Percentiles rank a stretch among this genome's conserved stretches.
phyloP scores from a whole-genome alignment of 1,140 invertebrate species.

The Doryteuthis pealeii region DNA sequence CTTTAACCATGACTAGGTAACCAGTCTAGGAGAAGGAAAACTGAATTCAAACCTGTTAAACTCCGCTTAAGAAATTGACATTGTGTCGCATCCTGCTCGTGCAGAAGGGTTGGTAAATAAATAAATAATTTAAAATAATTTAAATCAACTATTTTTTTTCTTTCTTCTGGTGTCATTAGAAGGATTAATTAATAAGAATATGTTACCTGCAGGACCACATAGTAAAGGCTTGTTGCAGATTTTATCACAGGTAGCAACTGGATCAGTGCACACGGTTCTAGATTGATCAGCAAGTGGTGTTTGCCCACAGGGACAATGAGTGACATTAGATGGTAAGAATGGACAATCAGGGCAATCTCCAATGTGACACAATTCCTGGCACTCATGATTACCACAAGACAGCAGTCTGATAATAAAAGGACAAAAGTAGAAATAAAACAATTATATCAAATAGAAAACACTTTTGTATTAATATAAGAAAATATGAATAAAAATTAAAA shows the following conservation, averaged over 20 bases:
- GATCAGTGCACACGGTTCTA: conserved; percentile 75
- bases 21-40: too few relatives aligned
- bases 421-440: too few relatives aligned
- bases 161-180: too few relatives aligned
- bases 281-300: conserved; percentile 57
- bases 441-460: background rate
- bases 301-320: conserved; percentile 84
- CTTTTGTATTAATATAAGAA: too few relatives aligned
- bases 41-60: too few relatives aligned
- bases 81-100: too few relatives aligned
- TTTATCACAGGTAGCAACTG: conserved; percentile 81
- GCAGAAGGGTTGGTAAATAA: too few relatives aligned
- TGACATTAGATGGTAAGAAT: conserved; percentile 62
- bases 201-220: conserved; percentile 76
- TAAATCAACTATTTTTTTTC: too few relatives aligned
- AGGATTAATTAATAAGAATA: background rate
- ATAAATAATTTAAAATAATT: too few relatives aligned
- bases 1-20: too few relatives aligned
- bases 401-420: conserved; percentile 33
- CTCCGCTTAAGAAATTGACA: too few relatives aligned
- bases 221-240: conserved; percentile 75
- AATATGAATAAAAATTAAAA: too few relatives aligned
- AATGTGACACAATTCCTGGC: conserved; percentile 53
- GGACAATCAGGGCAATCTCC: conserved; percentile 50
- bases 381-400: conserved; percentile 58